phyloP scores from a whole-genome alignment of 2,797 vertebrate species.

The Sebastiscus tertius region DNA sequence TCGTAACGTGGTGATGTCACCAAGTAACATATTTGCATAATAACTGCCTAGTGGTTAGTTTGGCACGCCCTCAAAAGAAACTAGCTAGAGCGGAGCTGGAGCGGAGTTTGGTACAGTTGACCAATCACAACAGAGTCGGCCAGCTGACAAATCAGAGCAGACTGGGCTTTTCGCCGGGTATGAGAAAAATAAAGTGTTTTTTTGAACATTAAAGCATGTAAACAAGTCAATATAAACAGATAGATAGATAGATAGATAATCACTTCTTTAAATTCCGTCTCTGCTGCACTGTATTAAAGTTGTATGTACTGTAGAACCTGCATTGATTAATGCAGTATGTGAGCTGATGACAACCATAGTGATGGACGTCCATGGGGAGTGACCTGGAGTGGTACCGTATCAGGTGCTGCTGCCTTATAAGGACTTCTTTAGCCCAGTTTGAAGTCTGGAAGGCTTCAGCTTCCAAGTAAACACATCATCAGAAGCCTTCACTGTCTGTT shows the following conservation, averaged over 20 bases:
- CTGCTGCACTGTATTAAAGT: not conserved
- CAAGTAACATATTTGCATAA: no score
- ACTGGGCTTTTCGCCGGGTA: no score
- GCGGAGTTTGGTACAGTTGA: no score
- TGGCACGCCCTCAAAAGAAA: no score
- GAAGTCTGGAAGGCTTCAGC: slow-evolving; percentile 24
- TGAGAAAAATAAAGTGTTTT: no score
- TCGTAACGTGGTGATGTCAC: no score
- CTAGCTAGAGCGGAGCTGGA: no score
- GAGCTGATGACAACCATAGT: not conserved
- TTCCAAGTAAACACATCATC: slow-evolving; percentile 4
- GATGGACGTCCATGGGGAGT: slow-evolving; percentile 18
- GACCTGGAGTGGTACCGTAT: slow-evolving; percentile 21
- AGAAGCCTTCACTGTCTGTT: slow-evolving; percentile 6
- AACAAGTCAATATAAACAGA: no score
- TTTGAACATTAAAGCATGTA: no score
- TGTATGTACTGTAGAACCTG: not conserved
- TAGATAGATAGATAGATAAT: not conserved
- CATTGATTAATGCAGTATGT: slow-evolving; percentile 17
- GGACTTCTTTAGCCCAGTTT: slow-evolving; percentile 16
- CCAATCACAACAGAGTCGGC: no score
- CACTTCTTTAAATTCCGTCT: not conserved
- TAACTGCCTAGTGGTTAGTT: no score
- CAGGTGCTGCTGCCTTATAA: slow-evolving; percentile 5
- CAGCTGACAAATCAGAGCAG: no score